Base-by-base conservation (phyloP, 1,140 invertebrate species). In the Heliconius himera region DNA sequence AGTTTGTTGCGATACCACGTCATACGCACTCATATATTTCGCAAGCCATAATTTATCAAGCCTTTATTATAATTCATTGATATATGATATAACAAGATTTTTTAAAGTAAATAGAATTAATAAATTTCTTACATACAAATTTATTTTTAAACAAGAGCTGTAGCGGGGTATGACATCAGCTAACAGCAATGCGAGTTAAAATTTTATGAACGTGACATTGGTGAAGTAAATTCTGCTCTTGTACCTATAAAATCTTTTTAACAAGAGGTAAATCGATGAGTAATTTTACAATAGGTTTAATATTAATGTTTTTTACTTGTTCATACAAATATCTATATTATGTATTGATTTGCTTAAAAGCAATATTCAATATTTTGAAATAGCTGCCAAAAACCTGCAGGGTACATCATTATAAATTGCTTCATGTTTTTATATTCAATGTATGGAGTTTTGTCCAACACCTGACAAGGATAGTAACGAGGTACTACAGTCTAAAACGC, bases 41-140 rank as follows among this genome's bases (percentile, higher is more conserved):
- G 60, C 26, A 66, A 66, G 60, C 60, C 26, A 29, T 29, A 26
- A 66, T 66, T 29, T 29, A 66, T 26, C 22, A 66, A 66, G 60
- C 60, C 3, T 29, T 66, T 66, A 66, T 29, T 66, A 29, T 66
- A 29, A 66, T 29, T 66, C 22, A 66, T 66, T 66, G 60, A 66
- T 66, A 66, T 26, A 66, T 66, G 56, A 66, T 66, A 66, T 66
- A 66, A 66, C 60, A 66, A 66, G 60, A 66, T 66, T 66, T 29
- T n/a, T 26, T 66, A 16, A 60, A 66, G 60, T 22, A 66, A 26
- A 66, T 66, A 66, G 9, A 29, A 66, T 16, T 66, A 0, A 22
- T 16, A 13, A 29, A 4, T 66, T 11, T 66, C 60, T 66, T 29
- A 16, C 60, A 66, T 66, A 60, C 8, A 66, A 66, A 66, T 29